phyloP scores from a whole-genome alignment of 2,113 vertebrate genomes.

The Pteruthius melanotis region DNA sequence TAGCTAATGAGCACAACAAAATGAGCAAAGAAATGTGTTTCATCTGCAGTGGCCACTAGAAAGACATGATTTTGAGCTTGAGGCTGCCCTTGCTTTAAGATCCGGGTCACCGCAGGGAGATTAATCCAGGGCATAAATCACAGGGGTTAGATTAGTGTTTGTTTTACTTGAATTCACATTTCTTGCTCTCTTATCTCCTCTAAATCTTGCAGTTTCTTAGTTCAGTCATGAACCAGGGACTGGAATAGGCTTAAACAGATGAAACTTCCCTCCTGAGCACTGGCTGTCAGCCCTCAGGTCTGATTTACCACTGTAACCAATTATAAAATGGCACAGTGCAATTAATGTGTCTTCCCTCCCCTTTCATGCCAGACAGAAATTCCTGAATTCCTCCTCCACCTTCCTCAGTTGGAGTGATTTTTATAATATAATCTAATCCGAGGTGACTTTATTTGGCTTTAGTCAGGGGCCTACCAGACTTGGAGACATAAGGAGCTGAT shows the following conservation, averaged over 20 bases:
- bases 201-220: conserved; percentile 35
- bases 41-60: neutral
- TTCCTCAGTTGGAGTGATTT: neutral
- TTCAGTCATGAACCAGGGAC: neutral
- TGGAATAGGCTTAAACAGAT: conserved; percentile 25
- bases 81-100: conserved; percentile 14
- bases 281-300: conserved; percentile 45
- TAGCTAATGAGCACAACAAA: conserved; percentile 25
- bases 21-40: conserved; percentile 29
- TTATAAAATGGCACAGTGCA: conserved; percentile 28
- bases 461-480: neutral
- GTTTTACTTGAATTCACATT: conserved; percentile 55
- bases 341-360: conserved; percentile 44
- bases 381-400: conserved; percentile 20
- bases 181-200: conserved; percentile 34
- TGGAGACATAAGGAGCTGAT: neutral
- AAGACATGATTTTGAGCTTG: conserved; percentile 12
- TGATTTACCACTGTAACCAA: conserved; percentile 31
- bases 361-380: conserved; percentile 19
- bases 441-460: neutral
- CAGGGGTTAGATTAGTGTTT: conserved; percentile 43
- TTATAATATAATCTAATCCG: neutral
- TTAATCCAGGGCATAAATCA: conserved; percentile 48
- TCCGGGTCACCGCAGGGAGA: neutral
- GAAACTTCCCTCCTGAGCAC: neutral